Evolutionary conservation across 2,888 invertebrate species (phyloP), one percentile per base, ranked within the genome.

Genomic region (Epirrhoe tristata): DNA sequence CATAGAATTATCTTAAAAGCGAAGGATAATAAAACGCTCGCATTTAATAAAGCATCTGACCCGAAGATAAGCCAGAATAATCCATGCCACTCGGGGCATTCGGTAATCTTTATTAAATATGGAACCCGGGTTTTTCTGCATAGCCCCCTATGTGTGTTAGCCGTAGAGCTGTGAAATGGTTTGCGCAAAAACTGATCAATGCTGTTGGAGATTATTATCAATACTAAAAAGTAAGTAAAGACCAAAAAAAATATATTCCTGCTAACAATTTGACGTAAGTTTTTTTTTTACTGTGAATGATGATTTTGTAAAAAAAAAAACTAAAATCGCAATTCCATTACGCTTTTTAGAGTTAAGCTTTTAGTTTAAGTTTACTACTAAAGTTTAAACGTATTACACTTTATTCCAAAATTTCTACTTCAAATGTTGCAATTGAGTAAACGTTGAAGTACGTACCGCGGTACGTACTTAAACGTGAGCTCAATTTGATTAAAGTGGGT

Each of bases 51-150:
- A 79, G 67, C 73, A 75, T 73, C 69, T 77, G 78, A 75, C 75
- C 74, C 74, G 48, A 69, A 78, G 77, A 78, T 80, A 79, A 79
- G 74, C 74, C 72, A 31, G 65, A 66, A 65, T 77, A 74, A 77
- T 72, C 75, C 75, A 64, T 69, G 71, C 68, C 74, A 71, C 67
- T 74, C 74, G 63, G 24, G 66, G 70, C 76, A 74, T 76, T 71
- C 67, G 67, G 78, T 77, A 77, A 81, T 81, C 78, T 79, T 78
- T 80, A 80, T 79, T 80, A 78, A 79, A 78, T 82, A 79, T 75
- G 77, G 72, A 72, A 68, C 72, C 69, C 58, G 61, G 69, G 65
- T 58, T 60, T 67, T 68, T 66, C 68, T 70, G 69, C 72, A 71
- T 71, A 69, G 73, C 67, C 24, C 69, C 65, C 62, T 71, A 63